Evolutionary conservation across 2,797 vertebrate species (phyloP).

Genomic region (Cheracebus regulus): DNA sequence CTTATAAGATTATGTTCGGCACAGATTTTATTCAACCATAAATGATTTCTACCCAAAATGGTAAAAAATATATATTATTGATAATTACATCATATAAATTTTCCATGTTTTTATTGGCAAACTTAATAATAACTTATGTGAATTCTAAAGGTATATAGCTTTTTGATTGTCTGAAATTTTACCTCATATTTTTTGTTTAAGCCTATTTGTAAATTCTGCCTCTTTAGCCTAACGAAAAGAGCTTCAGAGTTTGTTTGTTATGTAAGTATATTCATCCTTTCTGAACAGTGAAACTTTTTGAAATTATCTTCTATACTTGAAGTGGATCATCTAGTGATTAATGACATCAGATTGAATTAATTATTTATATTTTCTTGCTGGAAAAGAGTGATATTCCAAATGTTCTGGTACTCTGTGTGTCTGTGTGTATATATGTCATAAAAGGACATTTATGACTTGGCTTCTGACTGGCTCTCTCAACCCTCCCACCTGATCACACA

Average conservation of each 20-base stretch:
- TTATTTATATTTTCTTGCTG: background rate
- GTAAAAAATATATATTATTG: background rate
- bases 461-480: background rate
- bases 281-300: background rate
- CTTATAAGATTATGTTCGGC: background rate
- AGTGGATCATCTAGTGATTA: background rate
- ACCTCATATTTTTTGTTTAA: background rate
- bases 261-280: background rate
- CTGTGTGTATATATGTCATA: background rate
- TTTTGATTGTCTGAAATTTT: background rate
- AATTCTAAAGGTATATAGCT: background rate
- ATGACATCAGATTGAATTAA: background rate
- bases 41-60: background rate
- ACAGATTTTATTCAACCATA: background rate
- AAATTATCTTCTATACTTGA: background rate
- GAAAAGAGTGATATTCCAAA: background rate
- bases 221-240: background rate
- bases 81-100: background rate
- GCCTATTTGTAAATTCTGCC: accelerated
- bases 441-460: background rate
- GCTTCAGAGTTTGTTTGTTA: background rate
- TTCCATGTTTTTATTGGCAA: slow-evolving; percentile 1
- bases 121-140: background rate
- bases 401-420: background rate
- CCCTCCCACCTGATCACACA: background rate